Conservation (phyloP, 2,888 invertebrate genomes). For the Philereme transversata region DNA sequence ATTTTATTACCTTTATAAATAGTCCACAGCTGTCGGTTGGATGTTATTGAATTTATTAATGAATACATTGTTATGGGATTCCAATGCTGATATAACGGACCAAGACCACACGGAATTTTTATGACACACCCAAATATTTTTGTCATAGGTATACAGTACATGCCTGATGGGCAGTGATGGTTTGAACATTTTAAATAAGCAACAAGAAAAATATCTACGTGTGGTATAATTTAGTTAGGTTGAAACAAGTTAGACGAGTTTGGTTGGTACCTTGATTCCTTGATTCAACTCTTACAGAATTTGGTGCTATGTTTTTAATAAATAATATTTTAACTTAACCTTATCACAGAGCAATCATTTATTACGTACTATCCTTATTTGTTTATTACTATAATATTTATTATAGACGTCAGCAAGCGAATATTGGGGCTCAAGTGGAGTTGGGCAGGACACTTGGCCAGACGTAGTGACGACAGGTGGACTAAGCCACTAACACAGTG, state of each 20-base stretch:
- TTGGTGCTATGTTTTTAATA: conserved; percentile 1
- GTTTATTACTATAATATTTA: no score
- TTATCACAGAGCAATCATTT: no score
- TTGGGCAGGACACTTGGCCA: no score
- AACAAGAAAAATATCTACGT: conserved; percentile 9
- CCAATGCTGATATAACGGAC: conserved; percentile 2
- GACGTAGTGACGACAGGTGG: no score
- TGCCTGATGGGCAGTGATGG: background rate
- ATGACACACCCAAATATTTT: no score
- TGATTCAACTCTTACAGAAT: conserved; percentile 19
- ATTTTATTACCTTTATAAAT: conserved; percentile 5
- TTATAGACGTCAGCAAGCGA: no score
- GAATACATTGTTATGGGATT: conserved; percentile 7
- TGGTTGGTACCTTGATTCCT: no score
- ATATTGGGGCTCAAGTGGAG: no score
- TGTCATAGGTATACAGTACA: background rate
- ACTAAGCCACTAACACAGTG: no score
- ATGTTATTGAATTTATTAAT: conserved; percentile 17
- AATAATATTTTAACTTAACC: background rate
- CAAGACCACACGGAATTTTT: conserved; percentile 10
- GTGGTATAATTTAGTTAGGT: conserved; percentile 3
- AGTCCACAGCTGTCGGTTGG: conserved; percentile 4
- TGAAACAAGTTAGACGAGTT: conserved; percentile 30
- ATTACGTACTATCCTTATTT: no score
- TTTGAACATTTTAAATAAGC: conserved; percentile 6